phyloP scores from a whole-genome alignment of 1,140 invertebrate genomes.

The Agrypnia vestita region DNA sequence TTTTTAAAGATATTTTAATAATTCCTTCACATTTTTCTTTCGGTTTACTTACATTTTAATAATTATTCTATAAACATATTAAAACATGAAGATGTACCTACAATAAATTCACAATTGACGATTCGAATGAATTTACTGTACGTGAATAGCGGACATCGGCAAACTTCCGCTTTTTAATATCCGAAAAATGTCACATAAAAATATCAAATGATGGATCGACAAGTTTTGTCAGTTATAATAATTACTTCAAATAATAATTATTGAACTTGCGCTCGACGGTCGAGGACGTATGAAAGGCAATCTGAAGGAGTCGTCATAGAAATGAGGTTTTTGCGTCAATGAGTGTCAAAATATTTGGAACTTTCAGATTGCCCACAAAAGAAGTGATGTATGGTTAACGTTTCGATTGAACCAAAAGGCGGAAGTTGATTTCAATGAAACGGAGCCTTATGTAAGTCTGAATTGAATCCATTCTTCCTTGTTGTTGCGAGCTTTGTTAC shows the following conservation, averaged over 20 bases:
- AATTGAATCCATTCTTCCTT: neutral
- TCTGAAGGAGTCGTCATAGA: slow-evolving; percentile 22
- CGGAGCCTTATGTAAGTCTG: neutral
- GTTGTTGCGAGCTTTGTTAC: too few species aligned
- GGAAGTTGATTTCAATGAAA: slow-evolving; percentile 16
- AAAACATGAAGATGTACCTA: too few species aligned
- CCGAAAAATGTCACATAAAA: slow-evolving; percentile 10
- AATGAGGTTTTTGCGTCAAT: slow-evolving; percentile 22
- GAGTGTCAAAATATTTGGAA: slow-evolving; percentile 26
- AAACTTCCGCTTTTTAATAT: slow-evolving; percentile 15
- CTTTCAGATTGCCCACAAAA: neutral
- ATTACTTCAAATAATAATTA: neutral
- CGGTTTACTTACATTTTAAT: too few species aligned
- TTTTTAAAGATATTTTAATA: too few species aligned
- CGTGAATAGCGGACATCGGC: too few species aligned
- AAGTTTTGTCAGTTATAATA: slow-evolving; percentile 15
- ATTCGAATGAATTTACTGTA: too few species aligned
- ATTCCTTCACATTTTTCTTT: too few species aligned
- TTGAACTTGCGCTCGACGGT: neutral
- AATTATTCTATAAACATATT: too few species aligned
- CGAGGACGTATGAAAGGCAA: neutral
- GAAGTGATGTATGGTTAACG: neutral
- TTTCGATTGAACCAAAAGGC: slow-evolving; percentile 4
- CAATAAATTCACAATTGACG: too few species aligned
- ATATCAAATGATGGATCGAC: neutral